phyloP scores from a whole-genome alignment of 2,113 vertebrate genomes.

The Leuciscus idus region DNA sequence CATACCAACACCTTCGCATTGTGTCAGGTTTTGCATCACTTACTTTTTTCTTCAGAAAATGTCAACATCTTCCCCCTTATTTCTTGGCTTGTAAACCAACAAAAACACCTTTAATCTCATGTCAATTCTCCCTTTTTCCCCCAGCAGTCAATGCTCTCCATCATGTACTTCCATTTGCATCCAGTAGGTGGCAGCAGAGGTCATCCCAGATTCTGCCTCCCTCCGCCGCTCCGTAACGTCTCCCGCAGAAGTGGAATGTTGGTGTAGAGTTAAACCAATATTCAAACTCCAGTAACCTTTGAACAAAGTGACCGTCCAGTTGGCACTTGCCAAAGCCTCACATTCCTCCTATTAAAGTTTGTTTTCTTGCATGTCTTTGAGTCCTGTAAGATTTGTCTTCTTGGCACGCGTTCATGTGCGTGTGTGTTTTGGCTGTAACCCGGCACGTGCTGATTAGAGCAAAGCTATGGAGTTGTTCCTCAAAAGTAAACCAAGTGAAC shows the following conservation, averaged over 20 bases:
- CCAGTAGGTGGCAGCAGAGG: slow-evolving; percentile 57
- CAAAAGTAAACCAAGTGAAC: slow-evolving; percentile 50
- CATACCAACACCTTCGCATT: neutral
- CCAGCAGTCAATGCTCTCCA: neutral
- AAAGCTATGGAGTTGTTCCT: slow-evolving; percentile 54
- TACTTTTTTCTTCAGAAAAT: neutral
- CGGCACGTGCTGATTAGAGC: slow-evolving; percentile 49
- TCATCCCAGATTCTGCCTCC: neutral
- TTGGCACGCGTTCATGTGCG: slow-evolving; percentile 27
- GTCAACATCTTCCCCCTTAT: neutral
- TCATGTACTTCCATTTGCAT: neutral
- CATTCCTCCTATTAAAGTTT: slow-evolving; percentile 56
- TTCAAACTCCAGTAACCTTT: slow-evolving; percentile 64
- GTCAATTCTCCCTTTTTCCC: neutral
- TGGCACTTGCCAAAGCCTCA: slow-evolving; percentile 53
- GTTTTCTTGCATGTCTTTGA: slow-evolving; percentile 56
- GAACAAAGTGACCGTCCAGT: slow-evolving; percentile 58
- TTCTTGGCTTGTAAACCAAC: neutral
- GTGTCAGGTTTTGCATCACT: neutral
- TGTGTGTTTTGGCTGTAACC: slow-evolving; percentile 53
- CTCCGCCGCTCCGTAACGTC: slow-evolving; percentile 31
- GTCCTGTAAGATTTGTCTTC: slow-evolving; percentile 55
- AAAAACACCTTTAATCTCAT: neutral
- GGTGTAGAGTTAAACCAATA: slow-evolving; percentile 55
- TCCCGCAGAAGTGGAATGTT: slow-evolving; percentile 61